phyloP scores from a whole-genome alignment of 1,140 invertebrate species.

The Aphis craccivora region DNA sequence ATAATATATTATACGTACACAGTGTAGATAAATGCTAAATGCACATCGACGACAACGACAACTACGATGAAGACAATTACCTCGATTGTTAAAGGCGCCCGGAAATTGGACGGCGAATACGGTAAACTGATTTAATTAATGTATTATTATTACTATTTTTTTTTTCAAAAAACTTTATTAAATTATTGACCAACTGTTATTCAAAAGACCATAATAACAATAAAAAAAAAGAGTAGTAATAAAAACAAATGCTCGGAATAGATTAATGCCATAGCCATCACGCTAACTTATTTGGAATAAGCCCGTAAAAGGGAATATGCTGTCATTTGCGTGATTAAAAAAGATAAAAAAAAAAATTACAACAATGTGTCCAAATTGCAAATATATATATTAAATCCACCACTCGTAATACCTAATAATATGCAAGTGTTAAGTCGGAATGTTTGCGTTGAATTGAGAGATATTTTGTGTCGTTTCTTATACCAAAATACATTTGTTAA shows the following conservation, averaged over 20 bases:
- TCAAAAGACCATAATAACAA: no score
- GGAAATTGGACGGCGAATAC: constrained; percentile 28
- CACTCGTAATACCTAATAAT: background rate
- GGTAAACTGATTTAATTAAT: background rate
- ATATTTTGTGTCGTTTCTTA: background rate
- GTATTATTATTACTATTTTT: background rate
- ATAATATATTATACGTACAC: no score
- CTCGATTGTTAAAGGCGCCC: background rate
- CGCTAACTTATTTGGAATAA: background rate
- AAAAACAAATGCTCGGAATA: background rate
- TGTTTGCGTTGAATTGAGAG: background rate
- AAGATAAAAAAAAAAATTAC: background rate
- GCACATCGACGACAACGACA: background rate
- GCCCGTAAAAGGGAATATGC: background rate
- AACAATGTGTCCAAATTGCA: background rate
- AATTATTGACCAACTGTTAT: background rate
- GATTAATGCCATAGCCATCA: background rate
- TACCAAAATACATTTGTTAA: background rate
- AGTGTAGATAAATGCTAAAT: background rate
- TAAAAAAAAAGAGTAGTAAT: background rate
- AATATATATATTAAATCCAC: background rate
- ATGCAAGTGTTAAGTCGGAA: background rate
- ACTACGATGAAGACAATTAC: background rate
- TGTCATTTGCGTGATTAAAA: background rate
- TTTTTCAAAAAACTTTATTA: background rate